Base-by-base conservation (phyloP, 2,113 vertebrate genomes). In the Aspidoscelis tigris region DNA sequence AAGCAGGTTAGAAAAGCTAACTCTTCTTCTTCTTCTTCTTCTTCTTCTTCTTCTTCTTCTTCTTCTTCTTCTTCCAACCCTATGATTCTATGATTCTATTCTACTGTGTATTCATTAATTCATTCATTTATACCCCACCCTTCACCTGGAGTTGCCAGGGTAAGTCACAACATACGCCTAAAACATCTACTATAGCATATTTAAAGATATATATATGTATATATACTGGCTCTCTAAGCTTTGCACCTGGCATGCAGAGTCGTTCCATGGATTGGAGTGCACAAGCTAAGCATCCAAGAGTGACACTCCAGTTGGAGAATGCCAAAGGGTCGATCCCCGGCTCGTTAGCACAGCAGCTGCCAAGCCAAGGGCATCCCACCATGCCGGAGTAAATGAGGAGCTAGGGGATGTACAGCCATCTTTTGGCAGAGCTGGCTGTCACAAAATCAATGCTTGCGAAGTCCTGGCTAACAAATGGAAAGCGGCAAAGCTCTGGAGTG, bases 401-500 rank as follows among this genome's bases (percentile, higher is more conserved):
- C 89, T 80, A 83, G 74, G 80, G 84, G 90, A 90, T 87, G 90
- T 55, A 83, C 88, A 86, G 86, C 84, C 83, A 84, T 86, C 90
- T 4, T 0, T 86, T 4, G 80, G 86, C 78, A 87, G 88, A 86
- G 84, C 86, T 89, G 11, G 0, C 84, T 33, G 86, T 84, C 91
- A 82, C 85, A 89, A 92, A 92, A 94, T 94, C 86, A 1, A 92
- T 94, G 89, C 50, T 88, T 91, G 90, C 92, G 92, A 94, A 92
- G 87, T 87, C 89, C 92, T 80, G 88, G 89, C 86, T 91, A 87
- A 91, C 89, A 90, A 82, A 93, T 90, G 88, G 89, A 81, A 87
- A 61, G 47, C 0, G 0, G 79, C 39, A 58, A 44, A 64, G 78
- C 53, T 10, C 10, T 5, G 24, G 68, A 39, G 24, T 5, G 44